Evolutionary conservation across 2,113 vertebrate genomes (phyloP), one percentile per base, ranked within the genome.

Genomic region (Pontoporia blainvillei): DNA sequence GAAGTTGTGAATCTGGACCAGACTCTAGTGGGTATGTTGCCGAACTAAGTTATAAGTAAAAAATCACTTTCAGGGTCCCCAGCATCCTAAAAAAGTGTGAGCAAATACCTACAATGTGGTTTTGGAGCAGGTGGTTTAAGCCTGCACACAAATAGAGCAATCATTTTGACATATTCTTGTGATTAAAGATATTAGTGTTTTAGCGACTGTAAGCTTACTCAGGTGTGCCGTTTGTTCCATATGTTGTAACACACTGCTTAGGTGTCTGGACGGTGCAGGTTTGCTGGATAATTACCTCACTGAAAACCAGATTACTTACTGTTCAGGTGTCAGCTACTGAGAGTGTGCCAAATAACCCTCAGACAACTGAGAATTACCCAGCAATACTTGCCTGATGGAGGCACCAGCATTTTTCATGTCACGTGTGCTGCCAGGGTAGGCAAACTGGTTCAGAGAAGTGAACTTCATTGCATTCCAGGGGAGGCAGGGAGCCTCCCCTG

Each of bases 231-330:
- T 97, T 98, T 98, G 97, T 97, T 98, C 97, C 97, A 36, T 97
- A 84, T 98, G 98, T 98, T 67, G 86, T 97, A 98, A 98, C 84
- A 87, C 82, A 93, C 94, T 17, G 29, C 96, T 98, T 97, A 96
- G 90, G 97, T 86, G 96, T 90, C 89, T 64, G 41, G 88, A 95
- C 61, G 91, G 85, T 95, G 97, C 96, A 97, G 84, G 72, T 96
- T 98, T 98, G 76, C 89, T 87, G 31, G 20, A 72, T 98, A 98
- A 99, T 99, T 98, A 97, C 96, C 96, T 97, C 97, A 92, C 94
- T 98, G 98, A 98, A 98, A 98, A 97, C 89, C 97, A 98, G 98
- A 98, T 98, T 98, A 98, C 97, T 86, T 98, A 97, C 98, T 98
- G 98, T 98, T 98, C 97, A 98, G 91, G 95, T 98, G 98, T 98